Evolutionary conservation across 2,888 invertebrate species (phyloP).

Genomic region (Thysanoteuthis rhombus): DNA sequence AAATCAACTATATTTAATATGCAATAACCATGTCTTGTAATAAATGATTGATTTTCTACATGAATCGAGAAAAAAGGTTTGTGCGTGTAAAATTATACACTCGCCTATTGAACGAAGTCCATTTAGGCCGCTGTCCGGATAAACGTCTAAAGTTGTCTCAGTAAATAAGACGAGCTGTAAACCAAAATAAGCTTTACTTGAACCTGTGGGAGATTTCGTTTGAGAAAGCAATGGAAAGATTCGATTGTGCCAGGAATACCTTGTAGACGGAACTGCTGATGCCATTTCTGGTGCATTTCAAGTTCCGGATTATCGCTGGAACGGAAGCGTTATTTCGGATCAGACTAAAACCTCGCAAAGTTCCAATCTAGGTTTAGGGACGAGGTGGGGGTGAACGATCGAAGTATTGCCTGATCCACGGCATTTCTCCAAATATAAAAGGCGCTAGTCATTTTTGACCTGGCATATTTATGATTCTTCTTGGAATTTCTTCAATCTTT

Average conservation of each 20-base stretch:
- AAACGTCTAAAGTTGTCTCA: not conserved
- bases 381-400: not conserved
- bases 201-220: not conserved
- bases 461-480: not conserved
- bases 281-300: not conserved
- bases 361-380: not conserved
- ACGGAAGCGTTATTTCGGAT: not conserved
- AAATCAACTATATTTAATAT: no score
- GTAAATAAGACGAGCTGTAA: not conserved
- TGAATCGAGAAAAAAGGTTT: no score
- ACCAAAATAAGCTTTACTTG: not conserved
- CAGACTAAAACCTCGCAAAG: not conserved
- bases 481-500: not conserved
- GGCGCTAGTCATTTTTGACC: not conserved
- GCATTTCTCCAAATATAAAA: not conserved
- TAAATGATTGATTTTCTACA: no score
- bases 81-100: no score
- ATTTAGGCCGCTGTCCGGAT: not conserved
- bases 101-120: no score
- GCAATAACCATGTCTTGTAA: no score
- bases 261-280: not conserved
- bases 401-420: not conserved
- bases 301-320: not conserved
- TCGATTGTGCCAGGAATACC: not conserved
- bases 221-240: not conserved